Evolutionary conservation across 92 coral and sea anemone species (phyloP).

Genomic region (Zoanthus solanderi): DNA sequence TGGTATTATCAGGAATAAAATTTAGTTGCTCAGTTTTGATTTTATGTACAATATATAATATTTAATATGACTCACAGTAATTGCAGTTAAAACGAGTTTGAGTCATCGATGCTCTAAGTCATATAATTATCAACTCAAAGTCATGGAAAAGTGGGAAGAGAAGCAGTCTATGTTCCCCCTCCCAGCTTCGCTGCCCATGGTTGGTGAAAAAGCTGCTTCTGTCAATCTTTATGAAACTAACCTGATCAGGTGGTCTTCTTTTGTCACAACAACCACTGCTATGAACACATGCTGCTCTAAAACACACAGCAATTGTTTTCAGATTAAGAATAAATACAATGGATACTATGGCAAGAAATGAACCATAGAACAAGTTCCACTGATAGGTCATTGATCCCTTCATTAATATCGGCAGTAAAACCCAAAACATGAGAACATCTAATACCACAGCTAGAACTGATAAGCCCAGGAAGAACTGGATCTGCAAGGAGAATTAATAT

Average conservation of each 20-base stretch:
- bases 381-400: constrained; percentile 52
- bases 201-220: too few relatives aligned
- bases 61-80: too few relatives aligned
- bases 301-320: constrained; percentile 72
- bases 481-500: constrained; percentile 48
- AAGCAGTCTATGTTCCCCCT: too few relatives aligned
- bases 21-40: too few relatives aligned
- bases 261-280: constrained; percentile 69
- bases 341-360: constrained; percentile 78
- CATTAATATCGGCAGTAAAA: constrained; percentile 69
- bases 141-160: too few relatives aligned
- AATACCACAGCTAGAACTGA: constrained; percentile 63
- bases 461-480: constrained; percentile 72
- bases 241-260: constrained; percentile 35
- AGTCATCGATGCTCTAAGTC: too few relatives aligned
- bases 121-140: too few relatives aligned
- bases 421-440: constrained; percentile 78
- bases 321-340: constrained; percentile 74
- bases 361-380: constrained; percentile 86
- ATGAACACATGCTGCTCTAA: constrained; percentile 72
- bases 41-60: too few relatives aligned
- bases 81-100: too few relatives aligned
- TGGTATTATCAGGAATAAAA: too few relatives aligned
- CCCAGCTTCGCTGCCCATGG: too few relatives aligned
- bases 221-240: neutral